Conservation (phyloP, 2,888 invertebrate species). For the Cecidostiba fungosa region DNA sequence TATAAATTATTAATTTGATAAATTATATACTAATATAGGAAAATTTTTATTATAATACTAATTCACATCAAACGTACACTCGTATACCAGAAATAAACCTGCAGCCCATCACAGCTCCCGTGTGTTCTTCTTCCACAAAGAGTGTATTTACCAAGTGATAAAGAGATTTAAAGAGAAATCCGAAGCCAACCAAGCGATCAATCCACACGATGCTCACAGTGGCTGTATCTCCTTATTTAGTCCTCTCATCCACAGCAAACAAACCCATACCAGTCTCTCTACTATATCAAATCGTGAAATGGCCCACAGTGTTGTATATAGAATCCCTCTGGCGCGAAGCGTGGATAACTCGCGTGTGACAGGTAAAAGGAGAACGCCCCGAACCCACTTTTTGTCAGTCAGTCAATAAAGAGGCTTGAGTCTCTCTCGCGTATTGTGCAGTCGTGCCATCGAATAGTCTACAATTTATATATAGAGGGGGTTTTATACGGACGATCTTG, state of each 20-base stretch:
- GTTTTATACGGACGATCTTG: too few relatives aligned
- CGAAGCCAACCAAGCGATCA: not conserved
- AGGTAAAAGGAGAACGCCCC: conserved; percentile 31
- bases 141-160: conserved; percentile 52
- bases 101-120: not conserved
- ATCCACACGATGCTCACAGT: not conserved
- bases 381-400: conserved; percentile 17
- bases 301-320: not conserved
- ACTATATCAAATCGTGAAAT: conserved; percentile 21
- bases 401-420: conserved; percentile 34
- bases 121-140: not conserved
- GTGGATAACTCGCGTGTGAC: conserved; percentile 43
- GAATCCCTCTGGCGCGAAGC: not conserved
- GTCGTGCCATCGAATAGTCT: not conserved
- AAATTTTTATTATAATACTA: too few relatives aligned
- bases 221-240: conserved; percentile 55
- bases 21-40: too few relatives aligned
- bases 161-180: conserved; percentile 55
- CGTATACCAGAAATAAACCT: not conserved
- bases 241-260: conserved; percentile 18
- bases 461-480: not conserved
- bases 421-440: not conserved
- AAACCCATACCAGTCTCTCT: not conserved
- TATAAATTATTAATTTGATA: not conserved
- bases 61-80: too few relatives aligned